A percentile compares a stretch with the other conserved stretches of the same genome.
Conservation (phyloP, 2,113 vertebrate species). For the Paracanthobrama guichenoti region DNA sequence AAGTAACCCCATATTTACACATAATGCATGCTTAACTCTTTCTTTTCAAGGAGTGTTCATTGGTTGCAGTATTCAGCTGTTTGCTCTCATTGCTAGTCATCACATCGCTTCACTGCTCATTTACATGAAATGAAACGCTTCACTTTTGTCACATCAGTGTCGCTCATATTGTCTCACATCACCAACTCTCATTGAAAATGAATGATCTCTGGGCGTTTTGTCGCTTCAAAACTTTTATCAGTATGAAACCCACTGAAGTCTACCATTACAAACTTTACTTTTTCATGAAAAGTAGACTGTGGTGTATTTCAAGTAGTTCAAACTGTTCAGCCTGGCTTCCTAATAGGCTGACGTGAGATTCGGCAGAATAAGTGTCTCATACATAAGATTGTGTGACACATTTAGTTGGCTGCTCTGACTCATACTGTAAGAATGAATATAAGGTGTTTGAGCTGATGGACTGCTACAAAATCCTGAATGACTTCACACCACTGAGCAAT, state of each 20-base stretch:
- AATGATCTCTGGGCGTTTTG: background rate
- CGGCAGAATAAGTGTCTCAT: slow-evolving; percentile 12
- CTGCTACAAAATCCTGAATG: background rate
- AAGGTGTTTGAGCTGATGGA: background rate
- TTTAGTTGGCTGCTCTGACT: background rate
- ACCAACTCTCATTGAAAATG: background rate
- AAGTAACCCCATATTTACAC: background rate
- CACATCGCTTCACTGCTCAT: background rate
- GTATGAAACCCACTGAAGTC: background rate
- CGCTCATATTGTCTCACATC: background rate
- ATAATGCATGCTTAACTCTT: background rate
- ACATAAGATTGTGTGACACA: background rate
- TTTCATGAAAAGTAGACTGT: background rate
- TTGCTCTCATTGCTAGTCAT: background rate
- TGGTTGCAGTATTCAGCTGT: background rate
- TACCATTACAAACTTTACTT: slow-evolving; percentile 13
- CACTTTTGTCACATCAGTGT: background rate
- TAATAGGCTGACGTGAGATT: slow-evolving; percentile 13
- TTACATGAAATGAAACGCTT: background rate
- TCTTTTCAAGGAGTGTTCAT: background rate
- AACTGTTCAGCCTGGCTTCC: background rate
- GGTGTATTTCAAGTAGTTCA: background rate
- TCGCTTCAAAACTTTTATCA: background rate
- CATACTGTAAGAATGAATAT: slow-evolving; percentile 33
- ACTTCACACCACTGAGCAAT: slow-evolving; percentile 26